Evolutionary conservation across 2,888 invertebrate species (phyloP), one percentile per base, ranked within the genome.

Genomic region (Achlya flavicornis): DNA sequence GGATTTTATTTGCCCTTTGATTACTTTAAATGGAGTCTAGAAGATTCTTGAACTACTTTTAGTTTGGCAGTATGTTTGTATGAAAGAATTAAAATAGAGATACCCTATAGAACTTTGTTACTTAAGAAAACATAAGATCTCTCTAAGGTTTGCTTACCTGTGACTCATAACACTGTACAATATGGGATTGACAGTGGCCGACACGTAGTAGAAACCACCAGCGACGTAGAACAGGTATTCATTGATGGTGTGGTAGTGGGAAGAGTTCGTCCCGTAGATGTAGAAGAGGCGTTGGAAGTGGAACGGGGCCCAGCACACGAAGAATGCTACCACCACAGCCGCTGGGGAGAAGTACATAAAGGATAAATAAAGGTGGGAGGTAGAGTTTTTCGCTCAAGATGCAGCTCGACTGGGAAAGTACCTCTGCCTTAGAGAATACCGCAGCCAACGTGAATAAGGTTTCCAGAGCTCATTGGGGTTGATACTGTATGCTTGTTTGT

Each of bases 241-340:
- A 87, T 97, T 97, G 78, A 97, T 94, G 64, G 94, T 91, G 84
- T 95, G 95, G 87, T 95, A 96, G 81, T 95, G 93, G 0, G 88
- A 86, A 62, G 94, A 93, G 32, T 95, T 87, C 69, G 94, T 94
- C 38, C 95, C 97, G 86, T 98, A 96, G 75, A 97, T 95, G 84
- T 96, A 97, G 87, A 98, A 95, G 63, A 99, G 94, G 7, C 99
- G 94, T 89, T 99, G 99, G 69, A 97, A 95, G 92, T 99, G 99
- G 93, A 98, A 99, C 38, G 99, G 99, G 0, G 98, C 98, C 98
- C 99, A 99, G 90, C 98, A 98, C 12, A 98, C 93, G 93, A 98
- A 98, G 94, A 99, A 99, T 43, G 97, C 97, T 8, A 98, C 94
- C 63, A 99, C 99, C 32, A 99, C 98, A 3, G 98, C 98, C 74